Evolutionary conservation across 1,140 invertebrate genomes (phyloP).

Genomic region (Periplaneta americana): DNA sequence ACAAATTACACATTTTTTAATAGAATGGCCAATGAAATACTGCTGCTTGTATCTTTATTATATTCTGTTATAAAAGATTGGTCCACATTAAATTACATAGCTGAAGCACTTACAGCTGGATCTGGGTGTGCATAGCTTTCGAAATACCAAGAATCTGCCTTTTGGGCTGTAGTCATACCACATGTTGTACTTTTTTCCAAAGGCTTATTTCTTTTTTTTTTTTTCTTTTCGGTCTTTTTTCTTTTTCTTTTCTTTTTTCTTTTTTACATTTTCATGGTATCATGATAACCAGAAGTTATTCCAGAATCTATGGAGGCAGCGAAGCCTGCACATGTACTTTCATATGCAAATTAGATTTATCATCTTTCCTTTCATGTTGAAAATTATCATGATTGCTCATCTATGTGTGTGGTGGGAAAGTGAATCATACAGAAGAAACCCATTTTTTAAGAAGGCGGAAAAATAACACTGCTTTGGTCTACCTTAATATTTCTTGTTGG

Average conservation of each 20-base stretch:
- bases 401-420: background rate
- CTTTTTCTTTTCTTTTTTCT: too few species aligned
- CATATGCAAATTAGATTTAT: background rate
- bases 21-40: background rate
- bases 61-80: background rate
- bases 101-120: background rate
- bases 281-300: background rate
- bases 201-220: too few species aligned
- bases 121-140: background rate
- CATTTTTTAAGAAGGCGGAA: background rate
- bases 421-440: background rate
- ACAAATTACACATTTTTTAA: background rate
- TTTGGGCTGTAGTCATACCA: background rate
- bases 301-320: background rate
- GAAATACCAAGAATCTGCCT: background rate
- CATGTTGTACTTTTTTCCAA: background rate
- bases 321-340: background rate
- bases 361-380: background rate
- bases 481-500: conserved; percentile 1
- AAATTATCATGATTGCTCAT: background rate
- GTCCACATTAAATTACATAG: background rate
- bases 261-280: background rate
- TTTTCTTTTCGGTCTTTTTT: too few species aligned
- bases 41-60: background rate
- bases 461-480: background rate